Base-by-base conservation (phyloP, 2,888 invertebrate species). In the Aricia artaxerxes region DNA sequence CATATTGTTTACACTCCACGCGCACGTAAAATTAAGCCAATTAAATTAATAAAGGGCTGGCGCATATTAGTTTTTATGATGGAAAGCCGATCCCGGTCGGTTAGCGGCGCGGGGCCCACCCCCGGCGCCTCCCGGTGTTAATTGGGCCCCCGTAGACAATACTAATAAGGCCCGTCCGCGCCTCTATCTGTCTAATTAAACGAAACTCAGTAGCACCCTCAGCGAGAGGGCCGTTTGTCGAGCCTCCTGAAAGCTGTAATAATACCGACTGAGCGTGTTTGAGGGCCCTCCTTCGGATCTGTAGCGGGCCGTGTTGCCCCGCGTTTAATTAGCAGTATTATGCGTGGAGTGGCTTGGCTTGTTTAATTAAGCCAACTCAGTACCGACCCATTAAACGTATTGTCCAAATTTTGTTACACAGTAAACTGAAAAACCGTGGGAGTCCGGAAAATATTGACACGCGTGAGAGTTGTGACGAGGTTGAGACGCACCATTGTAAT, bases 81-180 rank as follows among this genome's bases (percentile, higher is more conserved):
- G 82, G 81, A 83, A 85, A 85, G 89, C 91, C 89, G 93, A 93
- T 93, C 91, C 91, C 88, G 89, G 92, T 92, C 88, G 88, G 89
- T 89, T 93, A 94, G 93, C 92, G 92, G 92, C 91, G 89, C 91
- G 87, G 88, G 88, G 87, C 86, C 93, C 92, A 91, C 92, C 93
- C 91, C 91, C 92, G 88, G 89, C 88, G 89, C 88, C 92, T 86
- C 89, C 89, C 89, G 90, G 94, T 92, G 94, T 93, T 94, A 94
- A 94, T 94, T 94, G 94, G 93, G 93, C 93, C 92, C 92, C 94
- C 93, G 93, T 93, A 94, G 94, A 94, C 94, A 94, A 94, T 94
- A 94, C 94, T 94, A 94, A 94, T 94, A 94, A 94, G 94, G 92
- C 92, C 90, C 91, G 93, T 92, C 92, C 93, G 93, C 92, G 93